These are phyloP conservation scores for Rhadina sibilatrix DNA, from an alignment of 2,113 vertebrate genomes.

Conservation along the genomic window DNA sequence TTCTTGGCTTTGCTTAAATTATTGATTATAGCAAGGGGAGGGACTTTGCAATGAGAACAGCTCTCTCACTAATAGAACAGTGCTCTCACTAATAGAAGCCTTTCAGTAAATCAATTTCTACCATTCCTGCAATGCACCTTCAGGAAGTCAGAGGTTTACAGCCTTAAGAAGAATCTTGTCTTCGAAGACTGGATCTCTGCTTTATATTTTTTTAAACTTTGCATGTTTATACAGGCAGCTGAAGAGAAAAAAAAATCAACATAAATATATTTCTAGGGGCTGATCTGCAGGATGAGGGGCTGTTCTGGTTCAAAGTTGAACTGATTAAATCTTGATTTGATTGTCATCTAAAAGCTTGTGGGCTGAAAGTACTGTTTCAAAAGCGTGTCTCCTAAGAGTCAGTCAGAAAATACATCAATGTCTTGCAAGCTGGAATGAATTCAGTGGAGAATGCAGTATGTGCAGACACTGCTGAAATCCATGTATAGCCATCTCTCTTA, in stretches of 20 bases:
- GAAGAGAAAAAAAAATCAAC: neutral
- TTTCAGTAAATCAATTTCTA: constrained; percentile 75
- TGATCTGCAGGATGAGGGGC: neutral
- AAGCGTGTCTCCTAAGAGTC: constrained; percentile 56
- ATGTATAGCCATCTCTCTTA: constrained; percentile 13
- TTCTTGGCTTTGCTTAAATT: constrained; percentile 74
- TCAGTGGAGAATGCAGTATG: constrained; percentile 12
- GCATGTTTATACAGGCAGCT: neutral
- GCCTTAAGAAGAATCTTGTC: constrained; percentile 36
- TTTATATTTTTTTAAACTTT: neutral
- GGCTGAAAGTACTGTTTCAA: constrained; percentile 38
- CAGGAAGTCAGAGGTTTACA: constrained; percentile 25
- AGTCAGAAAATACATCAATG: constrained; percentile 55
- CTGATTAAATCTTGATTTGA: constrained; percentile 26
- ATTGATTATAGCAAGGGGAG: constrained; percentile 71
- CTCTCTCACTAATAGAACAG: constrained; percentile 41
- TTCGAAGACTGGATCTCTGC: constrained; percentile 45
- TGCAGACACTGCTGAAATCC: constrained; percentile 40
- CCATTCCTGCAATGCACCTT: constrained; percentile 57
- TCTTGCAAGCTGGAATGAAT: constrained; percentile 50
- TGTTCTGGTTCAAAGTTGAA: constrained; percentile 35
- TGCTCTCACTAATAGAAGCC: constrained; percentile 71
- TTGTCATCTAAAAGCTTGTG: constrained; percentile 18
- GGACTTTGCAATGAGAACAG: constrained; percentile 64
- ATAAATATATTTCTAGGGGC: neutral